Evolutionary conservation across 1,140 invertebrate genomes (phyloP).

Genomic region (Aricia agestis): DNA sequence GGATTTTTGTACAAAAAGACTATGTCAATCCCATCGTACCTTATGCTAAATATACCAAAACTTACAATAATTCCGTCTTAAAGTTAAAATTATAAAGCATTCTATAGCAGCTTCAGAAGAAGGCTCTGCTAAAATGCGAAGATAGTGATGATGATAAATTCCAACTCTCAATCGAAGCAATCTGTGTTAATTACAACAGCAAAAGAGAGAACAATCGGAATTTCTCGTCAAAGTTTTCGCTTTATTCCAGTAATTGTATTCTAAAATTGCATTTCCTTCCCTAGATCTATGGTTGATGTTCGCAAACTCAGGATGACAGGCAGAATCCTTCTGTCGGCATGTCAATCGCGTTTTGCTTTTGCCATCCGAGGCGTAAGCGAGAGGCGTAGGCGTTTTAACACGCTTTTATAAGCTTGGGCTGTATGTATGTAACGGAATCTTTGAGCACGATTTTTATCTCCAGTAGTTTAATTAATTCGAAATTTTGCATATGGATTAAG

Average conservation of each 20-base stretch:
- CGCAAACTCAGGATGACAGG: conserved; percentile 55
- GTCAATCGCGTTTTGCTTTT: conserved; percentile 58
- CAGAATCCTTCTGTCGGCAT: conserved; percentile 49
- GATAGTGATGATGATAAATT: not conserved
- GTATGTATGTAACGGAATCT: no score
- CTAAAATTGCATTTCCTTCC: conserved; percentile 14
- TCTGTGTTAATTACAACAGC: conserved; percentile 28
- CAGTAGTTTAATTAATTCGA: no score
- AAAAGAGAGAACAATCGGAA: conserved; percentile 20
- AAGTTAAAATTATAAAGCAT: no score
- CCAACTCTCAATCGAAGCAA: not conserved
- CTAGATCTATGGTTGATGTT: conserved; percentile 49
- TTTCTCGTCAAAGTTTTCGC: not conserved
- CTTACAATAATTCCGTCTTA: no score
- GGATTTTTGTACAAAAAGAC: no score
- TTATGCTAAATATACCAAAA: no score
- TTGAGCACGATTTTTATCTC: no score
- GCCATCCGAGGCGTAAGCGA: conserved; percentile 26
- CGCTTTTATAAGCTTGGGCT: no score
- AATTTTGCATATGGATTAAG: no score
- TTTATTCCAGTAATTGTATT: not conserved
- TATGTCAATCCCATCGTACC: no score
- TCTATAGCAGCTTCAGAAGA: no score
- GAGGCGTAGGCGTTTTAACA: not conserved
- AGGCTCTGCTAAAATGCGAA: no score